Base-by-base conservation (phyloP, 2,888 invertebrate species). In the Drosophila helvetica region DNA sequence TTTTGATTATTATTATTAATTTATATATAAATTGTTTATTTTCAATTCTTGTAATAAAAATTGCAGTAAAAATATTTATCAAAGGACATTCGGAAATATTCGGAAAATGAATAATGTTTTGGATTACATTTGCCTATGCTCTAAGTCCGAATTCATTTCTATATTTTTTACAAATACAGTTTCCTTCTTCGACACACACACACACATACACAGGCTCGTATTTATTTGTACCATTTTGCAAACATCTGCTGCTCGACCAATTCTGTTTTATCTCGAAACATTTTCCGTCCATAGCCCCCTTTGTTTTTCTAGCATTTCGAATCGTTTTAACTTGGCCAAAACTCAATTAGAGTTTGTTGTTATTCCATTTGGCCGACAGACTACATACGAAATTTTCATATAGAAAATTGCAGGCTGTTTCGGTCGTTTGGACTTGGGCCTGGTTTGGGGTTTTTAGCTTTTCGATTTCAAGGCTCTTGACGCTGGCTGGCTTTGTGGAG, bases 281-380 rank as follows among this genome's bases (percentile, higher is more conserved):
- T 57, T 50, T 47, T 19, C 19, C 27, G 25, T 42, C 46, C 38
- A 9, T 18, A 38, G 38, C 33, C 0, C 33, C 4, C 5, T n/a
- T 42, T 69, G 27, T 48, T 71, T 58, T 55, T 25, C 53, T 45
- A 65, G 57, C 72, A 66, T 78, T 71, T 71, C 60, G 76, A 75
- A 64, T 55, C 57, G 65, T 75, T 73, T 74, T 62, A 73, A 75
- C 72, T 61, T 54, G 51, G 33, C 45, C 55, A 8, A 64, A 84
- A 84, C 85, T 81, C 75, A 86, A 79, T 83, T 86, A 86, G 69
- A 74, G 67, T 77, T 84, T 74, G 85, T 79, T 81, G 69, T 75
- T 74, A 79, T 83, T 81, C 74, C 68, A 87, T 85, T 87, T 79
- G 56, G n/a, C 30, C 62, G 48, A 33, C 57, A 43, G 53, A 27